These are phyloP conservation scores for Calidris pugnax DNA, from an alignment of 2,113 vertebrate species.

Conservation along the genomic window DNA sequence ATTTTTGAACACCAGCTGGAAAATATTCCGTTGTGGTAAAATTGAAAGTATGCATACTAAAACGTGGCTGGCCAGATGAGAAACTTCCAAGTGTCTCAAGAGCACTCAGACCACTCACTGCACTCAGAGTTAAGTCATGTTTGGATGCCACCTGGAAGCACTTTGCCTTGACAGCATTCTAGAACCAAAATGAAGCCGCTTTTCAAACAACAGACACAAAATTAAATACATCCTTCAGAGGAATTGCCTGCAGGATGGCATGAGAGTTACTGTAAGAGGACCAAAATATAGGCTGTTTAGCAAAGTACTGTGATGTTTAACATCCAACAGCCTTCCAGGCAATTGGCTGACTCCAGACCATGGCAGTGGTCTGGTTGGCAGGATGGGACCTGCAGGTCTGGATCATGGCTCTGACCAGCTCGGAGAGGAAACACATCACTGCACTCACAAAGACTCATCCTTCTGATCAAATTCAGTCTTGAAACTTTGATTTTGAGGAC, in stretches of 20 bases:
- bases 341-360: background rate
- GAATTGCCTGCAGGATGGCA: background rate
- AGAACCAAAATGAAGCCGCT: background rate
- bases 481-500: background rate
- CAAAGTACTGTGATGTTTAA: background rate
- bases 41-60: background rate
- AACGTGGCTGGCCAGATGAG: background rate
- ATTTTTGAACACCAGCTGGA: background rate
- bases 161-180: background rate
- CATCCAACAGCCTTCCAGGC: background rate
- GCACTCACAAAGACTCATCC: background rate
- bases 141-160: background rate
- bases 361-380: background rate
- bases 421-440: accelerated
- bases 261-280: background rate
- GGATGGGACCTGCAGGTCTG: background rate
- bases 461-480: background rate
- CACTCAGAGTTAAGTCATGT: background rate
- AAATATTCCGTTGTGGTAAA: background rate
- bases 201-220: background rate
- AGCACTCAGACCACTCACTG: background rate
- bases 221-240: background rate
- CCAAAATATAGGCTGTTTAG: background rate
- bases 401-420: background rate
- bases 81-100: background rate